Evolutionary conservation across 2,888 invertebrate species (phyloP).

Genomic region (Malachius bipustulatus): DNA sequence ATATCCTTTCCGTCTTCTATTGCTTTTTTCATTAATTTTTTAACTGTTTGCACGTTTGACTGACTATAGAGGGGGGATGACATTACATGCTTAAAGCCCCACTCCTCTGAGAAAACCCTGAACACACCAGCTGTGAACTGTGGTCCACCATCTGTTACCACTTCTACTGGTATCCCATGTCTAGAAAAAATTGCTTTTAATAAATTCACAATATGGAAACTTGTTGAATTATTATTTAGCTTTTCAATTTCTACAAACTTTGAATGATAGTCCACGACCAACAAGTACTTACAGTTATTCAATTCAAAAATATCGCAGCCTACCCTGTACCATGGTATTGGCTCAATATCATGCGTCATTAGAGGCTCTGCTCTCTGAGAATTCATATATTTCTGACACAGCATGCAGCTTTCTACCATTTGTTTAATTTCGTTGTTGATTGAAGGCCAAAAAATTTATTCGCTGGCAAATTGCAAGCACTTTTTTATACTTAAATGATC

Average conservation of each 20-base stretch:
- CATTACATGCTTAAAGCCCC: slow-evolving; percentile 15
- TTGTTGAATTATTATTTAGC: slow-evolving; percentile 6
- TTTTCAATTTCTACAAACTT: slow-evolving; percentile 13
- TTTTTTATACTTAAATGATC: slow-evolving; percentile 19
- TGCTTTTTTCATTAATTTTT: slow-evolving; percentile 12
- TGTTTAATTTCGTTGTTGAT: slow-evolving; percentile 21
- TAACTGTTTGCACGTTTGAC: slow-evolving; percentile 12
- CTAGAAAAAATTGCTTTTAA: slow-evolving; percentile 11
- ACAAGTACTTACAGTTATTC: slow-evolving; percentile 8
- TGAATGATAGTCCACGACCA: slow-evolving; percentile 14
- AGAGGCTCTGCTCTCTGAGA: slow-evolving; percentile 14
- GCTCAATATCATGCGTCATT: slow-evolving; percentile 10
- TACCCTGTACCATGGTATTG: slow-evolving; percentile 14
- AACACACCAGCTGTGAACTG: slow-evolving; percentile 12
- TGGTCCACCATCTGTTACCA: slow-evolving; percentile 17
- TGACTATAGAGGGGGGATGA: slow-evolving; percentile 12
- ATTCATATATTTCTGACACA: slow-evolving; percentile 9
- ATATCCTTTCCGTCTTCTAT: slow-evolving; percentile 7
- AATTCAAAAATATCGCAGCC: slow-evolving; percentile 13
- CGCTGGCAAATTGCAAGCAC: slow-evolving; percentile 18
- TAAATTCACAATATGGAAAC: slow-evolving; percentile 4
- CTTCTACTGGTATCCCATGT: slow-evolving; percentile 17
- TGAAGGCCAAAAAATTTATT: slow-evolving; percentile 21
- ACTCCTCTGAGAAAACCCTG: slow-evolving; percentile 12
- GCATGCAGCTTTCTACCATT: slow-evolving; percentile 9